Evolutionary conservation across 2,797 vertebrate genomes (phyloP).

Genomic region (Tauraco hartlaubi): DNA sequence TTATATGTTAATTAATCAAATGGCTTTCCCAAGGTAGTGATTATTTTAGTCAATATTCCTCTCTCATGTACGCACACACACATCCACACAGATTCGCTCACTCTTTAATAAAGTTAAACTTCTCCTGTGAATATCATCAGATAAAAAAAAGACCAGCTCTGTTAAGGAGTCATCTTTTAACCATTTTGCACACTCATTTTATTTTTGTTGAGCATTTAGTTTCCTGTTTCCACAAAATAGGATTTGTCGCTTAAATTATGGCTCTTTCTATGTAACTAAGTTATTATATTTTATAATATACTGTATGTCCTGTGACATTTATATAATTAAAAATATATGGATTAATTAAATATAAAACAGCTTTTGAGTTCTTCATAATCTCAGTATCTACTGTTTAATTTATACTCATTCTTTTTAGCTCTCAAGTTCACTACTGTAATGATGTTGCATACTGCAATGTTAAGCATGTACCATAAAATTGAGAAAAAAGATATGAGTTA

Average conservation of each 20-base stretch:
- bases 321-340: background rate
- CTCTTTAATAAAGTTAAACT: background rate
- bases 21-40: background rate
- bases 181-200: background rate
- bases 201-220: background rate
- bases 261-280: background rate
- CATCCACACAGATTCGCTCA: background rate
- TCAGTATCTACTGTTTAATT: background rate
- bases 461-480: background rate
- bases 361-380: background rate
- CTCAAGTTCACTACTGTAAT: background rate
- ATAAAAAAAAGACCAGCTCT: background rate
- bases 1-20: conserved; percentile 31
- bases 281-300: background rate
- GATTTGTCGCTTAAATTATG: background rate
- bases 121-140: background rate
- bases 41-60: conserved; percentile 42
- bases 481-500: background rate
- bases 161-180: background rate
- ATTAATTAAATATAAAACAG: background rate
- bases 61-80: background rate
- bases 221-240: background rate
- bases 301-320: background rate
- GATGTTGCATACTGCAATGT: background rate
- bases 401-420: background rate